phyloP scores from a whole-genome alignment of 2,113 vertebrate species.

The Campylorhamphus procurvoides region DNA sequence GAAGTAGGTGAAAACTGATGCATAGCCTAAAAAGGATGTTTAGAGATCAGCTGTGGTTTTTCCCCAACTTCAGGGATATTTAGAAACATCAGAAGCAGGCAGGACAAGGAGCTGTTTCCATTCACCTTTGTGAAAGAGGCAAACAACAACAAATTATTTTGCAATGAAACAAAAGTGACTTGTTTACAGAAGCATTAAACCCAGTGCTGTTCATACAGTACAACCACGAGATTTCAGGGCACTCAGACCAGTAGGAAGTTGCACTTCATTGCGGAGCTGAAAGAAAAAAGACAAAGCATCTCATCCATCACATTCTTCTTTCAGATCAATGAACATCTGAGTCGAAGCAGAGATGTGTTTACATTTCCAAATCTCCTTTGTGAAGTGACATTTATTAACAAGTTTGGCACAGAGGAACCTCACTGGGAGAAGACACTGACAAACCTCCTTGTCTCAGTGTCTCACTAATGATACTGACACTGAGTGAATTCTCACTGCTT shows the following conservation, averaged over 20 bases:
- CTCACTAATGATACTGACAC: neutral
- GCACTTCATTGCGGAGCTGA: neutral
- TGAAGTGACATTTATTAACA: slow-evolving; percentile 50
- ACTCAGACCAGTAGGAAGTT: neutral
- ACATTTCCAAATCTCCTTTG: slow-evolving; percentile 3
- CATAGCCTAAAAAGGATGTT: neutral
- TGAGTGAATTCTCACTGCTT: neutral
- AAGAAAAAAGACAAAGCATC: neutral
- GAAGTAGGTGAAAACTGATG: neutral
- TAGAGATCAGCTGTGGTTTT: neutral
- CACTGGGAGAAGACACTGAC: neutral
- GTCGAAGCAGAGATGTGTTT: neutral
- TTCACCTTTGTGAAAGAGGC: neutral
- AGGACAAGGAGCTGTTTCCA: neutral
- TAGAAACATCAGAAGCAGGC: neutral
- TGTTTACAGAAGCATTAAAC: neutral
- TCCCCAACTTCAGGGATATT: neutral
- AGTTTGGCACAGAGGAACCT: slow-evolving; percentile 26
- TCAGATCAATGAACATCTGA: neutral
- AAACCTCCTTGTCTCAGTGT: neutral
- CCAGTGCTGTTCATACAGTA: neutral
- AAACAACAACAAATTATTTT: neutral
- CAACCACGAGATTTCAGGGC: neutral
- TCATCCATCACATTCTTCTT: neutral
- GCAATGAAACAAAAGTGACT: neutral